Base-by-base conservation (phyloP, 2,888 invertebrate species). In the Lepidochitona cinerea region DNA sequence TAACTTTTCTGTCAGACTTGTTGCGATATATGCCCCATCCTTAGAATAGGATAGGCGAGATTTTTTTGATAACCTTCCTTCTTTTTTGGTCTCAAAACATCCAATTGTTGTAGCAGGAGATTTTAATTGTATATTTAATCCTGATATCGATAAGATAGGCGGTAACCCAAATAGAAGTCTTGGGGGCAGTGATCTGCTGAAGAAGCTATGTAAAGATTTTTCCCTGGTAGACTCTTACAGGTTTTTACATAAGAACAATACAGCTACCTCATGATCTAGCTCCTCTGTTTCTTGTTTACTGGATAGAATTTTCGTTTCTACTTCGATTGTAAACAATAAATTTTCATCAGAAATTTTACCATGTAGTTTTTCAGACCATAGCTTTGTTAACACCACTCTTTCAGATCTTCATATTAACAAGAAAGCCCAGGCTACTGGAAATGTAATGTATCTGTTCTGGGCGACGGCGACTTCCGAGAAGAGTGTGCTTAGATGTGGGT, bases 281-380 rank as follows among this genome's bases (percentile, higher is more conserved):
- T 36, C n/a, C 2, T 12, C 23, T 23, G 64, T 71, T 7, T 29
- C 36, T 36, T 71, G 71, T 26, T n/a, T 59, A 12, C 37, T 71
- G 35, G 71, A 71, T 59, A 33, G 71, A n/a, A 33, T 71, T 26
- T 71, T 53, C 33, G 14, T 71, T 37, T 71, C 71, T 18, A 18
- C 59, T 35, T 32, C 29, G 35, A 18, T 59, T 9, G 33, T n/a
- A 14, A 23, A 18, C 37, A 53, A 37, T 36, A 26, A 36, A 37
- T 35, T 26, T 36, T 23, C 23, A n/a, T 36, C 29, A 14, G 7
- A 3, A 9, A 29, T 59, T 54, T 59, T 35, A 9, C 59, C 71
- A 6, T 64, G 23, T 54, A 18, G 36, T 64, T 23, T 71, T 5
- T 64, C 64, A 7, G 71, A 71, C 37, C 71, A 71, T 26, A n/a